phyloP scores from a whole-genome alignment of 2,888 invertebrate genomes.

The Tetheella fluctuosa region DNA sequence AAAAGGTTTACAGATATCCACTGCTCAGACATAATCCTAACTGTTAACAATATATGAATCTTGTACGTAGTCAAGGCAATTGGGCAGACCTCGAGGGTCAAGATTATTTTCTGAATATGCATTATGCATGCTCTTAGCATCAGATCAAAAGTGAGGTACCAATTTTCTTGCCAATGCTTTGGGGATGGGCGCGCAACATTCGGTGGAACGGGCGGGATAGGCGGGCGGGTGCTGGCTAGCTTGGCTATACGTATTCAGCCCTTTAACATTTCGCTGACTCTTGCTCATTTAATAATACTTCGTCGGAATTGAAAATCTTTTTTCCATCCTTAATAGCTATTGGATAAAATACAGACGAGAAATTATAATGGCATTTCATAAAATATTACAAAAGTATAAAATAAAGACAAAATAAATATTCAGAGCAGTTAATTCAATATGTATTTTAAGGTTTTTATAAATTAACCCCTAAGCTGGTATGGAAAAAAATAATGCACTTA shows the following conservation, averaged over 20 bases:
- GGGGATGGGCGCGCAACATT: conserved; percentile 11
- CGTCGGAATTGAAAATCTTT: conserved; percentile 26
- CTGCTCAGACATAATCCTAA: not conserved
- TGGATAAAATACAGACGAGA: not conserved
- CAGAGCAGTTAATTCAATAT: too few species aligned
- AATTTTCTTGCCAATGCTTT: conserved; percentile 23
- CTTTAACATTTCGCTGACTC: conserved; percentile 49
- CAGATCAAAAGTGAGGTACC: conserved; percentile 1
- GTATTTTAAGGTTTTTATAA: too few species aligned
- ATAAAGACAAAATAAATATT: too few species aligned
- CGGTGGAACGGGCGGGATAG: conserved; percentile 18
- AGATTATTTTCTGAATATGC: not conserved
- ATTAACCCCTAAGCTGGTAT: too few species aligned
- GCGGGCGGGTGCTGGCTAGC: conserved; percentile 21
- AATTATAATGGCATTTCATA: too few species aligned
- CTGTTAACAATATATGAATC: too few species aligned
- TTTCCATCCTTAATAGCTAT: conserved; percentile 5
- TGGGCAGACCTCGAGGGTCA: too few species aligned
- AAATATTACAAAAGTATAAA: too few species aligned
- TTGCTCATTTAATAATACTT: conserved; percentile 45
- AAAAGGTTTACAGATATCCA: not conserved
- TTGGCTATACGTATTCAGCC: conserved; percentile 23
- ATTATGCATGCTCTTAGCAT: not conserved
- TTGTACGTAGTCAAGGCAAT: too few species aligned
- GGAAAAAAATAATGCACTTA: too few species aligned